These are phyloP conservation scores for Trachelipus rathkii DNA, from an alignment of 1,140 invertebrate species.

Conservation along the genomic window DNA sequence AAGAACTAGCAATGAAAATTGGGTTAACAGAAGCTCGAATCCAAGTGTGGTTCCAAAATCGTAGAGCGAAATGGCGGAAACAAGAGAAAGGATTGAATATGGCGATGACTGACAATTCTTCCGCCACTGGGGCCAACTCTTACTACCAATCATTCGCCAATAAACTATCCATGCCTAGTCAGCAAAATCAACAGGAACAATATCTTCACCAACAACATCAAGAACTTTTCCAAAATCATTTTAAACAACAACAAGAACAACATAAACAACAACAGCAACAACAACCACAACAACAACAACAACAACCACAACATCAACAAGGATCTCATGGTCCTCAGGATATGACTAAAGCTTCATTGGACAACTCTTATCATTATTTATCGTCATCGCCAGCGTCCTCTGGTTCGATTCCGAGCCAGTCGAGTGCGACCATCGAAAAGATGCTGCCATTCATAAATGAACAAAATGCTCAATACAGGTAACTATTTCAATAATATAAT, in stretches of 20 bases:
- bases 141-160: not conserved
- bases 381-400: not conserved
- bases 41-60: slow-evolving; percentile 98
- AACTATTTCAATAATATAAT: too few relatives aligned
- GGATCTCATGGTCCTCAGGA: not conserved
- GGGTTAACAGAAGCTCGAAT: slow-evolving; percentile 91
- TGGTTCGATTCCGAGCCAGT: not conserved
- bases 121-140: not conserved
- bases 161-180: too few relatives aligned
- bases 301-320: not conserved
- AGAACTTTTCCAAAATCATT: too few relatives aligned
- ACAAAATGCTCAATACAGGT: too few relatives aligned
- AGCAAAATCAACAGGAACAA: too few relatives aligned
- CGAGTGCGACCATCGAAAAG: too few relatives aligned
- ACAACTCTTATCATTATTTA: not conserved
- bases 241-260: too few relatives aligned
- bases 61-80: slow-evolving; percentile 95
- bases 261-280: not conserved
- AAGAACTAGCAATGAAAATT: slow-evolving; percentile 94
- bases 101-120: slow-evolving; percentile 52
- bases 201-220: too few relatives aligned
- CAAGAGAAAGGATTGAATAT: slow-evolving; percentile 96
- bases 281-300: not conserved
- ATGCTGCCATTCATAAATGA: too few relatives aligned
- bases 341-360: not conserved